Evolutionary conservation across 1,140 invertebrate species (phyloP).

Genomic region (Polypedilum pembai): DNA sequence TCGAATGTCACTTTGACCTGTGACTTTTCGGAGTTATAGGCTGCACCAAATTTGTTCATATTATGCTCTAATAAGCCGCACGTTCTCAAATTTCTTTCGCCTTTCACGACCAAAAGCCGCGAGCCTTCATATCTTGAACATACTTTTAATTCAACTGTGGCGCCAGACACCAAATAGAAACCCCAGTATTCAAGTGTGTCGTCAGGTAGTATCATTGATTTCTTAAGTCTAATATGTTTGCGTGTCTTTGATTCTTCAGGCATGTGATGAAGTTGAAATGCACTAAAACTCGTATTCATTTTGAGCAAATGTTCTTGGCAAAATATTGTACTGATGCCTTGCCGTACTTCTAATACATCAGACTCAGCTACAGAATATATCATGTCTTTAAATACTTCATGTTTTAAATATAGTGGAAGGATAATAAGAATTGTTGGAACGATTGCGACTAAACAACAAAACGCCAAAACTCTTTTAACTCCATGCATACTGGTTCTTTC

Average conservation of each 20-base stretch:
- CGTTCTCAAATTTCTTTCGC: slow-evolving; percentile 62
- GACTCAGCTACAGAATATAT: slow-evolving; percentile 68
- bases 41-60: slow-evolving; percentile 51
- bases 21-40: slow-evolving; percentile 51
- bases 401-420: slow-evolving; percentile 64
- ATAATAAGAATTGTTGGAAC: slow-evolving; percentile 63
- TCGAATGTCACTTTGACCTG: slow-evolving; percentile 63
- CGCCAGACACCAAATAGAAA: slow-evolving; percentile 71
- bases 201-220: slow-evolving; percentile 73
- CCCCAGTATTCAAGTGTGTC: slow-evolving; percentile 84
- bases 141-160: slow-evolving; percentile 63
- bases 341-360: slow-evolving; percentile 67
- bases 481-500: slow-evolving; percentile 65
- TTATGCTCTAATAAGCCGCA: slow-evolving; percentile 66
- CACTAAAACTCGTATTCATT: slow-evolving; percentile 74
- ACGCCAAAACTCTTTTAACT: slow-evolving; percentile 60
- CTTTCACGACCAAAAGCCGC: slow-evolving; percentile 69
- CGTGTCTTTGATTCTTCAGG: slow-evolving; percentile 59
- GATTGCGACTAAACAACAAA: slow-evolving; percentile 63
- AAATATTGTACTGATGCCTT: slow-evolving; percentile 70
- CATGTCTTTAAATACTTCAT: slow-evolving; percentile 63
- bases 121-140: slow-evolving; percentile 72
- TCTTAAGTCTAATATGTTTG: slow-evolving; percentile 68
- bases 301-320: slow-evolving; percentile 65
- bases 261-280: slow-evolving; percentile 64